phyloP scores from a whole-genome alignment of 1,140 invertebrate genomes.

The Drosophila santomea region DNA sequence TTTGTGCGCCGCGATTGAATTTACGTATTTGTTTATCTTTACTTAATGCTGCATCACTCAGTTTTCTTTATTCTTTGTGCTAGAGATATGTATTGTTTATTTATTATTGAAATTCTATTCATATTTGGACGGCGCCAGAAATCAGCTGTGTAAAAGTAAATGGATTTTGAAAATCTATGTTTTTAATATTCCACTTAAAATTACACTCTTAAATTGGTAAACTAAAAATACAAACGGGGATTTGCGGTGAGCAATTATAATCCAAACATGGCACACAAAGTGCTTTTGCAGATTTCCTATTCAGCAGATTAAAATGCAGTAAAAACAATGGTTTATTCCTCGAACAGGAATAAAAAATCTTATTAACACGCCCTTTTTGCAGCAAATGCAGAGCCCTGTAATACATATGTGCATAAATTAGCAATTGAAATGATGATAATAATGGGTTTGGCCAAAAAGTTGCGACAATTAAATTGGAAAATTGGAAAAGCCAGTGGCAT shows the following conservation, averaged over 20 bases:
- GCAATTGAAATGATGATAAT: constrained; percentile 18
- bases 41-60: not conserved
- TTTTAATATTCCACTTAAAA: no score
- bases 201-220: no score
- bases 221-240: no score
- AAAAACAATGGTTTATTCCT: not conserved
- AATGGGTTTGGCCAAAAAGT: constrained; percentile 21
- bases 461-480: constrained; percentile 16
- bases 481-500: constrained; percentile 22
- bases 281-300: not conserved
- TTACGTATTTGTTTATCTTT: constrained; percentile 6
- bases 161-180: no score
- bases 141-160: no score
- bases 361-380: not conserved
- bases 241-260: not conserved
- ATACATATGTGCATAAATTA: constrained; percentile 33
- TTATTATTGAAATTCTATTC: not conserved
- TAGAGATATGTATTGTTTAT: not conserved
- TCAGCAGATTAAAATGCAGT: not conserved
- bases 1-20: constrained; percentile 2
- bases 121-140: not conserved
- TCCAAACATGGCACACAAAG: not conserved
- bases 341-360: not conserved
- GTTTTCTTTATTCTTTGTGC: constrained; percentile 12
- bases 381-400: not conserved